A percentile compares a stretch with the other conserved stretches of the same genome.
Conservation (phyloP, 2,888 invertebrate genomes). For the Coelopa pilipes region DNA sequence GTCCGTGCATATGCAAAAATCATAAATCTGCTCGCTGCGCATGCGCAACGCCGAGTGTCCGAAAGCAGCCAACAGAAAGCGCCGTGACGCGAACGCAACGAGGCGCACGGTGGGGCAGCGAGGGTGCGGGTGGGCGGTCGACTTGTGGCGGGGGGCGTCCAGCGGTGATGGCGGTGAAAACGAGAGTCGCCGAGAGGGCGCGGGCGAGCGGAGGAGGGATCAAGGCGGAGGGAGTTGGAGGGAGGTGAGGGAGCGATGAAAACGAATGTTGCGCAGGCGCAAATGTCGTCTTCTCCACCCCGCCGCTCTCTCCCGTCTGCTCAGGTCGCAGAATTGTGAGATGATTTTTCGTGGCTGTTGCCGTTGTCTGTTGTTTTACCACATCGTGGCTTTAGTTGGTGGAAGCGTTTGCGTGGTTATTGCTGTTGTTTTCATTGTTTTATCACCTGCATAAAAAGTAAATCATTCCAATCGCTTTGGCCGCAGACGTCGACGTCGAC, state of each 20-base stretch:
- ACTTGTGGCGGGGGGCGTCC: background rate
- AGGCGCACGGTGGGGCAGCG: background rate
- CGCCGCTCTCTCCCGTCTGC: background rate
- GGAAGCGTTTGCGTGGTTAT: too few relatives aligned
- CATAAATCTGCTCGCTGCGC: conserved; percentile 17
- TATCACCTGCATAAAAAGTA: conserved; percentile 27
- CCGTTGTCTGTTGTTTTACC: background rate
- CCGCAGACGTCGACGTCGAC: background rate
- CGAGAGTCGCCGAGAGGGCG: conserved; percentile 10
- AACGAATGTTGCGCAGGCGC: conserved; percentile 21
- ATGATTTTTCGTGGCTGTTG: background rate
- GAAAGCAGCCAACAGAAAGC: conserved; percentile 3
- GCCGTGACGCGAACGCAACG: background rate
- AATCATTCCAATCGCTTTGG: background rate
- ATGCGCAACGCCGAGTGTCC: conserved; percentile 1
- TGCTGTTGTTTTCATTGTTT: background rate
- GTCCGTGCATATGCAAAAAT: conserved; percentile 19
- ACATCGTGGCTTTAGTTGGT: background rate
- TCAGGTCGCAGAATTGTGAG: conserved; percentile 13
- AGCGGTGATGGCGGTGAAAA: conserved; percentile 26
- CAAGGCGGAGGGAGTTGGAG: too few relatives aligned
- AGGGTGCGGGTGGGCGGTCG: background rate
- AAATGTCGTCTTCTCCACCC: background rate
- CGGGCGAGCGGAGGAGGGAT: background rate
- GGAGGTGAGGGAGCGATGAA: background rate